phyloP scores from a whole-genome alignment of 2,888 invertebrate species.

The Scotopteryx bipunctaria region DNA sequence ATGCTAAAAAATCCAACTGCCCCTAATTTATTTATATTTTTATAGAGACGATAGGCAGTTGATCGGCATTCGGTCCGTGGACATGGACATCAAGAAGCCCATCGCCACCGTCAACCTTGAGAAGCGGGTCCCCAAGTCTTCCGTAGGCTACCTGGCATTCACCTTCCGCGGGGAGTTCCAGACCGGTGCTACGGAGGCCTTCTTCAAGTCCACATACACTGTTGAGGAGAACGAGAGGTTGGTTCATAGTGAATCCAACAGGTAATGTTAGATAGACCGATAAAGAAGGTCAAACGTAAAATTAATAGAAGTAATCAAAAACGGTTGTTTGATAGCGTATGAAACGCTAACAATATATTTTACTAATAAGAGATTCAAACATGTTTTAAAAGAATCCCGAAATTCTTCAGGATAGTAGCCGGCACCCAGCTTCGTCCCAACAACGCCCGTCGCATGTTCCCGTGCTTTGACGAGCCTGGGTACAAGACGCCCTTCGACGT shows the following conservation, averaged over 20 bases:
- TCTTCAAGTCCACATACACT: conserved; percentile 87
- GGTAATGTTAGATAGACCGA: too few species aligned
- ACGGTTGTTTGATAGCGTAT: too few species aligned
- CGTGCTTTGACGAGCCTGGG: conserved; percentile 91
- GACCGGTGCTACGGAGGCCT: conserved; percentile 85
- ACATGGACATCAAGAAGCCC: conserved; percentile 84
- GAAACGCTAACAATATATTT: too few species aligned
- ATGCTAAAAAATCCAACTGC: not conserved
- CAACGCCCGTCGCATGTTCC: conserved; percentile 89
- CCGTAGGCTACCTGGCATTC: conserved; percentile 85
- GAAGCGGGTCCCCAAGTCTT: conserved; percentile 79
- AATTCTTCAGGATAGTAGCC: conserved; percentile 79
- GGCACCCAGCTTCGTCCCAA: conserved; percentile 88
- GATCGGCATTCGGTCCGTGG: conserved; percentile 60
- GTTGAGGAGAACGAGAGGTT: conserved; percentile 73
- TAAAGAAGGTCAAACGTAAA: too few species aligned
- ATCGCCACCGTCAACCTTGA: conserved; percentile 84
- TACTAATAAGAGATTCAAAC: too few species aligned
- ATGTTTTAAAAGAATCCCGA: too few species aligned
- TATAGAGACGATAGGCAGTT: conserved; percentile 16
- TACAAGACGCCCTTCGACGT: conserved; percentile 88
- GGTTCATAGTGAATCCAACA: too few species aligned
- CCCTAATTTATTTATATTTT: not conserved
- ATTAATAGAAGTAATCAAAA: too few species aligned
- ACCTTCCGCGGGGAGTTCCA: conserved; percentile 86